A percentile compares a stretch with the other conserved stretches of the same genome.
Evolutionary conservation across 2,113 vertebrate genomes (phyloP).

Genomic region (Rafetus swinhoei): DNA sequence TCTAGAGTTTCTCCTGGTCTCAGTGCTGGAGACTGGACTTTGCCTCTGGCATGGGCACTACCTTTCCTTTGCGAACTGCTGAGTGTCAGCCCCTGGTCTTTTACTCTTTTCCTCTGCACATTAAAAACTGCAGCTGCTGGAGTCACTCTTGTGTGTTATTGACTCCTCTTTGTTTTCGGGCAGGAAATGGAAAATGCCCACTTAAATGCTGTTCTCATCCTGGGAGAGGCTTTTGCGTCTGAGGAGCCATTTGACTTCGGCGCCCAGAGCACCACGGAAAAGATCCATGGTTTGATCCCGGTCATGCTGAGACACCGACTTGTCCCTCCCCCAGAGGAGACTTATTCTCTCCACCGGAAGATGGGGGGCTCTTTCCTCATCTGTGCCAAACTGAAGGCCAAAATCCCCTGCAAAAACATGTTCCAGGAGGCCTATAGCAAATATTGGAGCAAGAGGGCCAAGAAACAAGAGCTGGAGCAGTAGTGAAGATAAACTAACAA

Average conservation of each 20-base stretch:
- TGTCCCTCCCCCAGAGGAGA: slow-evolving; percentile 93
- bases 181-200: slow-evolving; percentile 95
- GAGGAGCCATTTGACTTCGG: slow-evolving; percentile 88
- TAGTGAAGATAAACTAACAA: slow-evolving; percentile 19
- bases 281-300: slow-evolving; percentile 95
- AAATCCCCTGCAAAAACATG: slow-evolving; percentile 90
- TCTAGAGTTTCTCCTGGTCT: background rate
- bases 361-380: slow-evolving; percentile 99
- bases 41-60: background rate
- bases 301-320: slow-evolving; percentile 96
- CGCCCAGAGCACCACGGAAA: slow-evolving; percentile 91
- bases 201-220: slow-evolving; percentile 95
- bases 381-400: slow-evolving; percentile 93
- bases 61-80: too few relatives aligned
- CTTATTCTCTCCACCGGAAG: slow-evolving; percentile 97
- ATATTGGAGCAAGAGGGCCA: slow-evolving; percentile 83
- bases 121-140: background rate
- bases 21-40: background rate
- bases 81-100: rapidly evolving
- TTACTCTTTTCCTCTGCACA: background rate
- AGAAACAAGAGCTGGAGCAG: slow-evolving; percentile 58
- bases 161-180: background rate
- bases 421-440: slow-evolving; percentile 87
- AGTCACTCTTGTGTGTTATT: background rate
- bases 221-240: slow-evolving; percentile 94